Base-by-base conservation (phyloP, 2,113 vertebrate species). In the Salvelinus fontinalis region DNA sequence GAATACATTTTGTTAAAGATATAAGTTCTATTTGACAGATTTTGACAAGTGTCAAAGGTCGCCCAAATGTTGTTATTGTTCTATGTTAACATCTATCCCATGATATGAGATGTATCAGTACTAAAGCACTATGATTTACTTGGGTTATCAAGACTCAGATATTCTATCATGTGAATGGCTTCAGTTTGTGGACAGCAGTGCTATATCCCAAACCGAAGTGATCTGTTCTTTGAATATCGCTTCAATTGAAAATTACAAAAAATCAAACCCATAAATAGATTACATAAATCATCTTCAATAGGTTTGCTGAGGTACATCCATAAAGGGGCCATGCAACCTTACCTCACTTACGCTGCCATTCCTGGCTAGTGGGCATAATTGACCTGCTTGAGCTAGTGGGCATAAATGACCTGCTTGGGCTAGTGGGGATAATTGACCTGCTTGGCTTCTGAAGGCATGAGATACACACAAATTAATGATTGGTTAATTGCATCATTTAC, bases 281-380 rank as follows among this genome's bases (percentile, higher is more conserved):
- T 24, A 20, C 14, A 39, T 68, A 34, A 20, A 20, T 76, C 16
- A 70, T 64, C 51, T 62, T 16, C 75, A 14, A 59, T 64, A 75
- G 44, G 59, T 74, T 74, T 54, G 62, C 18, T 71, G 51, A 60
- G 70, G 70, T 31, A 74, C 27, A 69, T 76, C 34, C 76, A 44
- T 31, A 20, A 11, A 71, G 24, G 26, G 48, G 77, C 71, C n/a
- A 29, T 66, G 69, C 74, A 27, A 39, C 34, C 29, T 39, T 73
- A 70, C 79, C 66, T 78, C 22, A 48, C 39, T 87, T 80, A 71
- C 49, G 57, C 16, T 73, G 60, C 48, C 85, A 72, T 64, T 77
- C 29, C 70, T 90, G 76, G 76, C 90, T 75, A 76, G 70, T 76
- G 77, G 87, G 82, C 85, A 72, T 85, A 91, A 89, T 85, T 90